Conservation (phyloP, 2,888 invertebrate genomes). For the Ochlodes sylvanus region DNA sequence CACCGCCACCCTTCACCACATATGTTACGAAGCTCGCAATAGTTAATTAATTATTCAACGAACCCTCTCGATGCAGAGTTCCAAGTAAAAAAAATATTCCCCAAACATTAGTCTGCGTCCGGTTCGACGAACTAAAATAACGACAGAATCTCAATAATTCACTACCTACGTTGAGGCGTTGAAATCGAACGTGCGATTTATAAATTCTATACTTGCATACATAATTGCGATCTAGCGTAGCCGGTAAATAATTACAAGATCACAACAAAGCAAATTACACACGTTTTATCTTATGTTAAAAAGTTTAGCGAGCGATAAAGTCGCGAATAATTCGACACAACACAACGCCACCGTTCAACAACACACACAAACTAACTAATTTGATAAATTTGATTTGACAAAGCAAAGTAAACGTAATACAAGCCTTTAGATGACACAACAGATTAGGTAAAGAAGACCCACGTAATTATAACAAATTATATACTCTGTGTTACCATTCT, state of each 20-base stretch:
- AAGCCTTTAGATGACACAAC: too few species aligned
- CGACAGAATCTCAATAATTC: conserved; percentile 44
- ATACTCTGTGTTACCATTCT: too few species aligned
- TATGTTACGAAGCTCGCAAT: conserved; percentile 24
- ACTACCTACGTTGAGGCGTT: conserved; percentile 27
- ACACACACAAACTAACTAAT: conserved; percentile 1
- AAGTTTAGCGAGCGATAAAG: conserved; percentile 16
- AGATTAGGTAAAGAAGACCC: too few species aligned
- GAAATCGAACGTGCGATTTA: not conserved
- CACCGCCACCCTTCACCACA: conserved; percentile 36
- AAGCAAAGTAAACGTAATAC: too few species aligned
- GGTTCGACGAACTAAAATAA: conserved; percentile 46
- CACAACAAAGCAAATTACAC: conserved; percentile 16
- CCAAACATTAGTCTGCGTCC: conserved; percentile 40
- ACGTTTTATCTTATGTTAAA: conserved; percentile 29
- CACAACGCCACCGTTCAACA: not conserved
- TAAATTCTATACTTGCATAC: conserved; percentile 16
- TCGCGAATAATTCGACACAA: not conserved
- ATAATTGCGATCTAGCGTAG: conserved; percentile 6
- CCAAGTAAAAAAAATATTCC: conserved; percentile 10
- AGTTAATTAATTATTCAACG: conserved; percentile 31
- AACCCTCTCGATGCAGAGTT: not conserved
- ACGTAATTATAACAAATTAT: too few species aligned
- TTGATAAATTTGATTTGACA: too few species aligned
- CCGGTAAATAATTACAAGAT: conserved; percentile 19